These are phyloP conservation scores for Melanaphis sacchari DNA, from an alignment of 1,140 invertebrate species.

Conservation along the genomic window DNA sequence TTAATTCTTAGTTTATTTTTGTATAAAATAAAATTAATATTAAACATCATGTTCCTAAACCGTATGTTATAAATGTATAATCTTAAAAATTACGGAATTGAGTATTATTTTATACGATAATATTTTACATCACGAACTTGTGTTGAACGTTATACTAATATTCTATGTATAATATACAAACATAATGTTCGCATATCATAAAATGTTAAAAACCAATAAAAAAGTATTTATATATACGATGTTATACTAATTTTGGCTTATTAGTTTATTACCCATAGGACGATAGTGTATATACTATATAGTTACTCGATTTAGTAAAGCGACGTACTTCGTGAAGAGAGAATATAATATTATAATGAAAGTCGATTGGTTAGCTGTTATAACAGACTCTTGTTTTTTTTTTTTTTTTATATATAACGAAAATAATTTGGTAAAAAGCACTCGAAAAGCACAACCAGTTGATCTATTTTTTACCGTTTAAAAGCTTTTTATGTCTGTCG, in stretches of 20 bases:
- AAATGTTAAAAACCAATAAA: neutral
- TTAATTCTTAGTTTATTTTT: neutral
- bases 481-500: conserved; percentile 18
- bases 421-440: neutral
- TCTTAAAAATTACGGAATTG: neutral
- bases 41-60: neutral
- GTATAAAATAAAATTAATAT: neutral
- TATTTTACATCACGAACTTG: neutral
- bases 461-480: conserved; percentile 46
- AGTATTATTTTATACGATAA: neutral
- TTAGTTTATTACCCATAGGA: neutral
- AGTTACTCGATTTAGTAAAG: neutral
- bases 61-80: neutral
- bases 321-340: neutral
- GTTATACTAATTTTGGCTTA: neutral
- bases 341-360: neutral
- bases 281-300: neutral
- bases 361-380: conserved; percentile 33
- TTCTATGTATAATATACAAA: neutral
- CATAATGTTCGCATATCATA: neutral
- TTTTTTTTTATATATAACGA: too few species aligned
- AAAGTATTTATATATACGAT: conserved; percentile 20
- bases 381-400: neutral
- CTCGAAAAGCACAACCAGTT: conserved; percentile 35
- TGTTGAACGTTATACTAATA: neutral